Evolutionary conservation across 2,888 invertebrate species (phyloP).

Genomic region (Cephus rjabovi): DNA sequence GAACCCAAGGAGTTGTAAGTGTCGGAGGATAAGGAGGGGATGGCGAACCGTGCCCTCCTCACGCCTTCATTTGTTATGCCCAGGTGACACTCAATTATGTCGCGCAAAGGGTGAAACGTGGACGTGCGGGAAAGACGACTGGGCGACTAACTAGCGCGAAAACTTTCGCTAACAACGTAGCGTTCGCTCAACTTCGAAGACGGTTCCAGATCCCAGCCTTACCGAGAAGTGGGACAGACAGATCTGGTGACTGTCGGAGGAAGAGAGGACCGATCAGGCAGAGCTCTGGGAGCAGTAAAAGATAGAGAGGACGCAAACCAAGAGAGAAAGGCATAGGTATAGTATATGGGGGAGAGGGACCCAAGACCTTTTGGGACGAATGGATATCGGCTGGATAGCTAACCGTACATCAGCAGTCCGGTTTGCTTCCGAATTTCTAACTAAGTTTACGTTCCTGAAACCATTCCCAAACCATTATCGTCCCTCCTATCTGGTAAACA

Average conservation of each 20-base stretch:
- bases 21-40: conserved; percentile 21
- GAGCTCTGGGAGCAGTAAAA: background rate
- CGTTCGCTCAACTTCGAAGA: conserved; percentile 14
- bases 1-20: background rate
- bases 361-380: background rate
- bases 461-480: background rate
- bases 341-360: background rate
- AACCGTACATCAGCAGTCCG: conserved; percentile 19
- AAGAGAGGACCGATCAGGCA: background rate
- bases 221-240: background rate
- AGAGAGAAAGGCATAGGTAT: background rate
- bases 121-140: conserved; percentile 33
- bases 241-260: background rate
- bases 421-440: conserved; percentile 30
- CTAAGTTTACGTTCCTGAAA: conserved; percentile 22
- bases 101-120: conserved; percentile 45
- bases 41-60: conserved; percentile 25
- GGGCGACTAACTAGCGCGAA: conserved; percentile 48
- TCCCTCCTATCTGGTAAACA: background rate
- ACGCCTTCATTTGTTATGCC: conserved; percentile 61
- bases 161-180: conserved; percentile 49
- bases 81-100: conserved; percentile 64
- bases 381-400: background rate
- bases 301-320: background rate
- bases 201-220: background rate